phyloP scores from a whole-genome alignment of 2,113 vertebrate genomes.

The Nycticorax nycticorax region DNA sequence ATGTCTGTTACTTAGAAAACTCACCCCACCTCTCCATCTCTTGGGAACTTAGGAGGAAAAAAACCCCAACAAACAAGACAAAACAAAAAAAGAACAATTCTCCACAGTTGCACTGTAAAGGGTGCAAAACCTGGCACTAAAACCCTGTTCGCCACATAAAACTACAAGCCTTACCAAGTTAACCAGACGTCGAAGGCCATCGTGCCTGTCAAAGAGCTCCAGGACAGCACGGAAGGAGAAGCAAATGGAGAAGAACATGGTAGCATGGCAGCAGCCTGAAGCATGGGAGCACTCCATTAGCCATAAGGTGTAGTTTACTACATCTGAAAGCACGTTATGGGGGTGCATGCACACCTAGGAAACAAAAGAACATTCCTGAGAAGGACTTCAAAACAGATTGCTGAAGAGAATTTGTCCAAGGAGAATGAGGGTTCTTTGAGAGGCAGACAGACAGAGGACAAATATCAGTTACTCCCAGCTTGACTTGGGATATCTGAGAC shows the following conservation, averaged over 20 bases:
- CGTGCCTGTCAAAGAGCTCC: conserved; percentile 96
- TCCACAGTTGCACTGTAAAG: neutral
- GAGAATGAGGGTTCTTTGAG: neutral
- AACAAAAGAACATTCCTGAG: conserved; percentile 20
- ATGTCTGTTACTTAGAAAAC: neutral
- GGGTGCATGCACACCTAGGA: conserved; percentile 95
- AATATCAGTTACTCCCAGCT: neutral
- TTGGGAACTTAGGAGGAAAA: neutral
- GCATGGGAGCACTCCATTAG: conserved; percentile 97
- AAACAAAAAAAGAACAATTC: neutral
- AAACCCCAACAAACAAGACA: neutral
- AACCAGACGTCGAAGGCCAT: conserved; percentile 93
- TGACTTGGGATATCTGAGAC: neutral
- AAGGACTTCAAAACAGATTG: neutral
- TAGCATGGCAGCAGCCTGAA: conserved; percentile 97
- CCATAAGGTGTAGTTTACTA: conserved; percentile 97
- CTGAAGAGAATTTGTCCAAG: neutral
- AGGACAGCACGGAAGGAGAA: conserved; percentile 97
- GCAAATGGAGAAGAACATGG: conserved; percentile 99
- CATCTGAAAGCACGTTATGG: conserved; percentile 90
- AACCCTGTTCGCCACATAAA: neutral
- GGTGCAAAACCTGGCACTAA: neutral
- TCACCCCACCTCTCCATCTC: neutral
- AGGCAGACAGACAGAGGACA: neutral
- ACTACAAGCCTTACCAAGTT: conserved; percentile 84